Evolutionary conservation across 2,113 vertebrate species (phyloP), one percentile per base, ranked within the genome.

Genomic region (Eurystomus gularis): DNA sequence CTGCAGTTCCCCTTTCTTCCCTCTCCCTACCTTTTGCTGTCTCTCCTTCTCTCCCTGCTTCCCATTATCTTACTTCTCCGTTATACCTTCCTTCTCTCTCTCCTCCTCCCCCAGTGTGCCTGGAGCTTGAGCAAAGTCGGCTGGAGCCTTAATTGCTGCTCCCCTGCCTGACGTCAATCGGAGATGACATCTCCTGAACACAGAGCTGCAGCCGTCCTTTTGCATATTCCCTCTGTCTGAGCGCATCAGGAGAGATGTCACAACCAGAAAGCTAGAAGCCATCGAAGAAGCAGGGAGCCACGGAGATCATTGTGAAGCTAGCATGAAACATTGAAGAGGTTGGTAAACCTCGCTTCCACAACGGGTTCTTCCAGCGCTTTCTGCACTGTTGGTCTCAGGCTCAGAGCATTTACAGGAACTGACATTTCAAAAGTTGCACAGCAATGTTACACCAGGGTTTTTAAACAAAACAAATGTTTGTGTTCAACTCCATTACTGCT

Each of bases 221-320:
- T 98, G 98, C 98, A 98, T 98, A 98, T 98, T 98, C 97, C 97
- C 96, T 97, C 97, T 98, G 98, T 98, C 98, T 97, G 84, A 97
- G 97, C 61, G 17, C 79, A 98, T 98, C 97, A 98, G 89, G 12
- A 76, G 69, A 98, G 76, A 97, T 98, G 98, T 98, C 98, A 97
- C 86, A 96, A 81, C 73, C 42, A 85, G 93, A 96, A 97, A 97
- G 95, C 98, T 98, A 97, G 97, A 93, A 98, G 97, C 96, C 95
- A 89, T 70, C 0, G 9, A 81, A 92, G 93, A 78, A 95, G 71
- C 92, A 89, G 82, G 94, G 82, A 96, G 94, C 86, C 72, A 64
- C 68, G 0, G 86, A 93, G 96, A 97, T 94, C 89, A 72, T 3
- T 49, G 91, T 31, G 82, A 93, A 97, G 95, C 95, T 81, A 93